phyloP scores from a whole-genome alignment of 2,888 invertebrate genomes.

The Catocala nupta region DNA sequence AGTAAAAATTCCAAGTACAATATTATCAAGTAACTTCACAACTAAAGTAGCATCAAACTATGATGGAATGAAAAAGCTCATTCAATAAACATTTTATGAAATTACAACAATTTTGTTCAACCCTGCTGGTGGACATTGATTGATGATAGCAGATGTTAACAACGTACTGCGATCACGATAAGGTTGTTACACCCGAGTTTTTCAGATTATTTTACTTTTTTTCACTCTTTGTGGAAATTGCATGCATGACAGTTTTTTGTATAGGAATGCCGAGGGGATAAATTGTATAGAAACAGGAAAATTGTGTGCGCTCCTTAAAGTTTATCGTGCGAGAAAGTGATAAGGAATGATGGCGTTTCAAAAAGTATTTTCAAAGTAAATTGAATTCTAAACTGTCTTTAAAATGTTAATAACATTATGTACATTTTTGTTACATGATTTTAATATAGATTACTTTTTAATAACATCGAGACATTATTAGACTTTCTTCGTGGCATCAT shows the following conservation, averaged over 20 bases:
- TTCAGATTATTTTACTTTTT: conserved; percentile 57
- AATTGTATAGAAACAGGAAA: conserved; percentile 16
- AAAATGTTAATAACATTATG: too few relatives aligned
- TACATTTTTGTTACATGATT: too few relatives aligned
- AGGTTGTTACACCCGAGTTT: conserved; percentile 61
- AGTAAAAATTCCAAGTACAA: too few relatives aligned
- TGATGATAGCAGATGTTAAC: conserved; percentile 69
- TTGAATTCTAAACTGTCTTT: background rate
- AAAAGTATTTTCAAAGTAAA: background rate
- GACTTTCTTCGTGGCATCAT: too few relatives aligned
- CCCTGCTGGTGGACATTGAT: conserved; percentile 65
- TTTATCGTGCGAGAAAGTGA: conserved; percentile 21
- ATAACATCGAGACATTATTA: too few relatives aligned
- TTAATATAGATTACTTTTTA: too few relatives aligned
- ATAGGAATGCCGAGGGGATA: conserved; percentile 25
- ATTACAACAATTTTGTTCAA: conserved; percentile 58
- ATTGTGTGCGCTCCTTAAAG: conserved; percentile 11
- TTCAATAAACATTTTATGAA: conserved; percentile 53
- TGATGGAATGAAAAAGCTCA: conserved; percentile 49
- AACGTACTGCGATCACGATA: conserved; percentile 68
- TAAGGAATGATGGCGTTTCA: conserved; percentile 4
- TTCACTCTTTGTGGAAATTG: conserved; percentile 53
- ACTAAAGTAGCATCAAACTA: conserved; percentile 21
- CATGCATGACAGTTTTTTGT: conserved; percentile 53
- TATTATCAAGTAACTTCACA: too few relatives aligned